A percentile compares a stretch with the other conserved stretches of the same genome.
Evolutionary conservation across 2,113 vertebrate genomes (phyloP).

Genomic region (Microcebus tavaratra): DNA sequence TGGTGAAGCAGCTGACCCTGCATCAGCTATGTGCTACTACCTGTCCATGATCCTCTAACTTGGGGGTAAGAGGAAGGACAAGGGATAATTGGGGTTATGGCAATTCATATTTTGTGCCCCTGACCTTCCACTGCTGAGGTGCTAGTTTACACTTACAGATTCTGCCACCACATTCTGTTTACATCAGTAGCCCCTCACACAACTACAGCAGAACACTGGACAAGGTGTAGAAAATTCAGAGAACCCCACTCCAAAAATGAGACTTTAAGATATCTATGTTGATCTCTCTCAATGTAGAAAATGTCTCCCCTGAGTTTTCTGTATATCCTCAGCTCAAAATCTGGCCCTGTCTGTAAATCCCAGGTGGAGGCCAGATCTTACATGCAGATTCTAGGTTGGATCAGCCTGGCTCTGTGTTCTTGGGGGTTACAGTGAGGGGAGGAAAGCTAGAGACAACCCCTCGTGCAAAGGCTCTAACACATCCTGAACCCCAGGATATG

Average conservation of each 20-base stretch:
- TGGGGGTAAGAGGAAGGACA: too few species aligned
- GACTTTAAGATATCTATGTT: not conserved
- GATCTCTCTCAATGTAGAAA: not conserved
- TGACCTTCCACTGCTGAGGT: not conserved
- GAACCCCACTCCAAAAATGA: not conserved
- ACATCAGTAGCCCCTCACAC: not conserved
- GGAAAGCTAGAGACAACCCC: not conserved
- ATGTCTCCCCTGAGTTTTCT: not conserved
- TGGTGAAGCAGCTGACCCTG: not conserved
- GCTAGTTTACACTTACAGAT: not conserved
- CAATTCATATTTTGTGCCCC: not conserved
- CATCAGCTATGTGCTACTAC: not conserved
- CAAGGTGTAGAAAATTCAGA: not conserved
- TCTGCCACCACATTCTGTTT: not conserved
- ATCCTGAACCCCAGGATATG: too few species aligned
- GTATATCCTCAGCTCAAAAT: not conserved
- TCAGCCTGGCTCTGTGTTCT: not conserved
- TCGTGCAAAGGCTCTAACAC: not conserved
- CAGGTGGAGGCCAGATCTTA: not conserved
- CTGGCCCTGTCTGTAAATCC: not conserved
- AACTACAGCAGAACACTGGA: not conserved
- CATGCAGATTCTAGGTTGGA: not conserved
- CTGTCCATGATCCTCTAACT: too few species aligned
- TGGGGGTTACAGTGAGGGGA: not conserved
- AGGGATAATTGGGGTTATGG: too few species aligned